Conservation (phyloP, 2,797 vertebrate species). For the Pipistrellus pygmaeus region DNA sequence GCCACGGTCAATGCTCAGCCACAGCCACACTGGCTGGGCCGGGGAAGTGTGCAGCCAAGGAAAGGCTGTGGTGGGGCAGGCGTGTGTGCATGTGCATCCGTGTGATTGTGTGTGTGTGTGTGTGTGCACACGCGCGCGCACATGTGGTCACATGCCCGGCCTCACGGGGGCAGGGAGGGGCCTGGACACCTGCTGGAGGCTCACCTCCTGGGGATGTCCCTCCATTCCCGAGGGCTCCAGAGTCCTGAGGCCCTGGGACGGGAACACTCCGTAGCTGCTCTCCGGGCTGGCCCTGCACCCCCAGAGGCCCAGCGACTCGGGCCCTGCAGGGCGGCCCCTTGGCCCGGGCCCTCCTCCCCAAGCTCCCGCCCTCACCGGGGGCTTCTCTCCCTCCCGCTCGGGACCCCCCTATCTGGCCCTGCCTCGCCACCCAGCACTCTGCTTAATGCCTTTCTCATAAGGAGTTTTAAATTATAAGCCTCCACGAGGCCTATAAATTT, state of each 20-base stretch:
- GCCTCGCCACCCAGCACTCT: slow-evolving; percentile 80
- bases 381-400: background rate
- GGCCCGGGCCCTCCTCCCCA: fast-evolving
- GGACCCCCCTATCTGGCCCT: slow-evolving; percentile 54
- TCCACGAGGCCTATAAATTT: slow-evolving; percentile 92
- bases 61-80: too few species aligned
- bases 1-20: too few species aligned
- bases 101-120: background rate
- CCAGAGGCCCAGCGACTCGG: background rate
- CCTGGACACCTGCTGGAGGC: fast-evolving
- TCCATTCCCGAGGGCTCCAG: background rate
- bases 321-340: background rate
- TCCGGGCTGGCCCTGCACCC: background rate
- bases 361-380: too few species aligned
- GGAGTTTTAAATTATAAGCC: slow-evolving; percentile 89
- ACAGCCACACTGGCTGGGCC: too few species aligned
- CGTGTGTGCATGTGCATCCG: fast-evolving
- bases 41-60: too few species aligned
- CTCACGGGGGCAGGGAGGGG: background rate
- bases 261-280: fast-evolving
- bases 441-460: slow-evolving; percentile 89
- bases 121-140: fast-evolving
- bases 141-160: background rate
- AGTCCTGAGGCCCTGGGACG: background rate
- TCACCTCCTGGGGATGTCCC: fast-evolving